A percentile compares a stretch with the other conserved stretches of the same genome.
Evolutionary conservation across 2,113 vertebrate genomes (phyloP).

Genomic region (Canis aureus): DNA sequence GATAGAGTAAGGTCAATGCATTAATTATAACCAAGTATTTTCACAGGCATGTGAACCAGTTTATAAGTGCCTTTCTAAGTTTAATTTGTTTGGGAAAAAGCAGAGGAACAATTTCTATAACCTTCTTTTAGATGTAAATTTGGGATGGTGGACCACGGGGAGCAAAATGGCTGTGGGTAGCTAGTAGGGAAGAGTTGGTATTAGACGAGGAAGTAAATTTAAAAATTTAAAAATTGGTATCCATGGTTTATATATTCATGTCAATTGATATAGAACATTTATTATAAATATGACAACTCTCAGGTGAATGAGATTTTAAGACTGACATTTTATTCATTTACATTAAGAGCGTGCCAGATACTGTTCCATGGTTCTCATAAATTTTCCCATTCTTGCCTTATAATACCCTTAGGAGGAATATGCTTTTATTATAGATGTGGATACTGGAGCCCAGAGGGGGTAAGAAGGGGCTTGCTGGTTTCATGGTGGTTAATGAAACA

Average conservation of each 20-base stretch:
- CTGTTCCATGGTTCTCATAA: background rate
- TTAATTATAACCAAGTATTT: background rate
- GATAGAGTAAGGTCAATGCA: background rate
- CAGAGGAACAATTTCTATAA: background rate
- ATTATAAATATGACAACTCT: background rate
- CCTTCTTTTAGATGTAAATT: background rate
- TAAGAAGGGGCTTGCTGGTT: background rate
- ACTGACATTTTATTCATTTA: background rate
- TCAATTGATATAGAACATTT: background rate
- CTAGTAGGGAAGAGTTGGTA: background rate
- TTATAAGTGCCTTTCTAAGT: background rate
- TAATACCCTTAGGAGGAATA: background rate
- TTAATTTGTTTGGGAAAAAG: background rate
- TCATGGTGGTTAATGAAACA: background rate
- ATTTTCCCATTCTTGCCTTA: background rate
- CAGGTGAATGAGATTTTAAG: slow-evolving; percentile 22
- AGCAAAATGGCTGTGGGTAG: too few species aligned
- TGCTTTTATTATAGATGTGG: background rate
- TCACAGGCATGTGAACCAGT: background rate
- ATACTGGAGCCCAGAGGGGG: background rate
- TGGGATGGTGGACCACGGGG: rapidly evolving
- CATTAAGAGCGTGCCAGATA: background rate
- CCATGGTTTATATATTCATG: background rate
- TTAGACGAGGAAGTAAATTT: background rate
- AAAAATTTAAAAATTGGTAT: background rate